These are phyloP conservation scores for Poecile montanus DNA, from an alignment of 2,797 vertebrate species.

Conservation along the genomic window DNA sequence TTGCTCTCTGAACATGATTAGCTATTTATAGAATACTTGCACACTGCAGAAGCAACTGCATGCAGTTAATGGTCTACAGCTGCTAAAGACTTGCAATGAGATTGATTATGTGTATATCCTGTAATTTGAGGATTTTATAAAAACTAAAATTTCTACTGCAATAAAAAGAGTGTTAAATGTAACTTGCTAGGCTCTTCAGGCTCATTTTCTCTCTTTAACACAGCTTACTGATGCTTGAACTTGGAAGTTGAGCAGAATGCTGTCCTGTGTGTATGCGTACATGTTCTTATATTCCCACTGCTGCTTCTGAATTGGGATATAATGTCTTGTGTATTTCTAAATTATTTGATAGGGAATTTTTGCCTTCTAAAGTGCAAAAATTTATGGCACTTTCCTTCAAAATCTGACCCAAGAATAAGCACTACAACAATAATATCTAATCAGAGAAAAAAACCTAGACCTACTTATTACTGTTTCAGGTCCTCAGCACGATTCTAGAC, in stretches of 20 bases:
- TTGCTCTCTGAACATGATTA: conserved; percentile 47
- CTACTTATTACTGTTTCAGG: neutral
- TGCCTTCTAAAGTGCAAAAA: neutral
- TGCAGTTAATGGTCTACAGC: conserved; percentile 60
- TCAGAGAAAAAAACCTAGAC: neutral
- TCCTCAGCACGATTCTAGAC: neutral
- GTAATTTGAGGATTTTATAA: conserved; percentile 71
- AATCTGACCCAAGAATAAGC: neutral
- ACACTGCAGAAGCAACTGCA: conserved; percentile 66
- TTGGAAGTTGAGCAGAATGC: conserved; percentile 49
- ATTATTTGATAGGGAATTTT: neutral
- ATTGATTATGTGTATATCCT: conserved; percentile 61
- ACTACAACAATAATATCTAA: neutral
- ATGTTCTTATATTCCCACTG: neutral
- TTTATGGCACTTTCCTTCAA: neutral
- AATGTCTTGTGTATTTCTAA: neutral
- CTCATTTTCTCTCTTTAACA: conserved; percentile 48
- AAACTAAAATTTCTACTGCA: conserved; percentile 73
- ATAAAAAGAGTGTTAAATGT: conserved; percentile 72
- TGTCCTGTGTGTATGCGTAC: neutral
- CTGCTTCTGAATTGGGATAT: neutral
- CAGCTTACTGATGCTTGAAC: conserved; percentile 1
- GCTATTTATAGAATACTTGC: conserved; percentile 64
- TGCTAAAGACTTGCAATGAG: conserved; percentile 47
- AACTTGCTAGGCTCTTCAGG: conserved; percentile 34